Evolutionary conservation across 1,140 invertebrate genomes (phyloP), one percentile per base, ranked within the genome.

Genomic region (Agraylea sexmaculata): DNA sequence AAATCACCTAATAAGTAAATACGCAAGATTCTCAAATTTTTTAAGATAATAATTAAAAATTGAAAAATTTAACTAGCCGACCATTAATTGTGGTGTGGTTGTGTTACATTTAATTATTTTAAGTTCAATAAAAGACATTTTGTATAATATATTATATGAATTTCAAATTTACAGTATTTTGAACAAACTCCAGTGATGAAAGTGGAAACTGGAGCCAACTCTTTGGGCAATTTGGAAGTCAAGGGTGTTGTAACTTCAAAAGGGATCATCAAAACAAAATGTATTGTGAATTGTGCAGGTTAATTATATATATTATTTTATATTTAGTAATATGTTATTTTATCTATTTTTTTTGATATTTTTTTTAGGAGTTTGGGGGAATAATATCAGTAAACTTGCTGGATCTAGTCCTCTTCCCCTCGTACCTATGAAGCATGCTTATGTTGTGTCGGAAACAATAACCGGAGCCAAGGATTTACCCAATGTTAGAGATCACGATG

Each of bases 401-500:
- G 82, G 80, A 2, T 54, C 83, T 1, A 66, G 73, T 18, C 60
- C 70, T 7, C 71, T 90, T 7, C 87, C 87, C 0, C 46, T 90
- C 13, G 61, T 80, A 18, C 75, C 85, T 0, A 87, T 91, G 73
- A 88, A 89, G 56, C 88, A 92, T 53, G 78, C 87, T 0, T 93
- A 91, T 51, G 77, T 92, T 4, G 75, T 91, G 0, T 83, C 80
- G 0, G 83, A 90, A 42, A 66, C 70, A 2, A 80, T 90, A 28
- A 69, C 78, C 6, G 75, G 76, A 43, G 74, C 85, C 0, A 67
- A 78, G 27, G 75, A 74, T 8, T 62, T 78, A 45, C 87, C 88
- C 2, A 90, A 89, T 52, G 69, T 91, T 12, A 60, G 87, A 40
- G 87, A 91, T 59, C 83, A 88, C 49, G 88, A 93, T 60, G 70